These are phyloP conservation scores for Panulirus ornatus DNA, from an alignment of 1,140 invertebrate species.

Conservation along the genomic window DNA sequence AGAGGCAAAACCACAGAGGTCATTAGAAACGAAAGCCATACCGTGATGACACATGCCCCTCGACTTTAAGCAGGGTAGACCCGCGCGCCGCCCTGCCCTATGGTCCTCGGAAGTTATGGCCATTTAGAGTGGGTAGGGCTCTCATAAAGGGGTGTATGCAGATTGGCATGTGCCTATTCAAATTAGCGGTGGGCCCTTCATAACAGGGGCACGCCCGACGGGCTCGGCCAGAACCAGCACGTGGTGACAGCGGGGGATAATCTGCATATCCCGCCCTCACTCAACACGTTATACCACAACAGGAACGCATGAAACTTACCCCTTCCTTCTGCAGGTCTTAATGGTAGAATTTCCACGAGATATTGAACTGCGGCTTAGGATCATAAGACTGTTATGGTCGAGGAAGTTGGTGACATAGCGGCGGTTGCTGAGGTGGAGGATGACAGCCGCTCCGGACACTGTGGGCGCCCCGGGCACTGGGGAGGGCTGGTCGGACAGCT, in stretches of 20 bases:
- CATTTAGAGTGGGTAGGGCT: slow-evolving; percentile 61
- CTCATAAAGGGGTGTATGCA: slow-evolving; percentile 65
- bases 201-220: slow-evolving; percentile 51
- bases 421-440: neutral
- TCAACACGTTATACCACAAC: neutral
- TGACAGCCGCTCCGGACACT: neutral
- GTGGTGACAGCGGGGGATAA: slow-evolving; percentile 69
- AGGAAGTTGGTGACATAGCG: neutral
- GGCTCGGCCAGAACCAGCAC: slow-evolving; percentile 43
- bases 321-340: slow-evolving; percentile 26
- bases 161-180: slow-evolving; percentile 71
- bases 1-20: slow-evolving; percentile 8
- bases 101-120: slow-evolving; percentile 44
- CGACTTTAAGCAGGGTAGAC: neutral
- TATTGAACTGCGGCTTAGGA: neutral
- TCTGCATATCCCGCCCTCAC: slow-evolving; percentile 52
- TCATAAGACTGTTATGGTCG: slow-evolving; percentile 10
- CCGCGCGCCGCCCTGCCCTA: slow-evolving; percentile 1
- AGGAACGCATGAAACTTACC: neutral
- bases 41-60: neutral
- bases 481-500: neutral
- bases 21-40: slow-evolving; percentile 23
- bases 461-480: neutral
- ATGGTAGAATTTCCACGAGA: slow-evolving; percentile 2
- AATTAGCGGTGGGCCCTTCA: slow-evolving; percentile 69